Evolutionary conservation across 2,888 invertebrate genomes (phyloP).

Genomic region (Conus canariensis): DNA sequence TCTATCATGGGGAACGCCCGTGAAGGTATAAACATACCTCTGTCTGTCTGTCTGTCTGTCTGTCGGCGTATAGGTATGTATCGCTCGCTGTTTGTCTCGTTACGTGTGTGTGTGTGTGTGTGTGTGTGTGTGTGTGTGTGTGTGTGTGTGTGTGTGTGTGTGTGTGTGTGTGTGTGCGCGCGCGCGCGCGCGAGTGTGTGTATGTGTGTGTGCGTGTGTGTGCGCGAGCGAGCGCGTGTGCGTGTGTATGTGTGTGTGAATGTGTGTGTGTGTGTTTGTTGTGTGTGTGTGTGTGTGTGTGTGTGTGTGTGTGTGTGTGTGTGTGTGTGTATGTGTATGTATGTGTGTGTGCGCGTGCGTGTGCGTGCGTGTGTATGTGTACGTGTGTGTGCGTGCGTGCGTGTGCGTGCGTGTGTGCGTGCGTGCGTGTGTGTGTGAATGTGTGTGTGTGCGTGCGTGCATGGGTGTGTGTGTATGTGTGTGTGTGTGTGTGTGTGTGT

Average conservation of each 20-base stretch:
- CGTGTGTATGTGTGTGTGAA: not conserved
- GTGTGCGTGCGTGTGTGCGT: constrained; percentile 17
- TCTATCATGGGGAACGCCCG: too few relatives aligned
- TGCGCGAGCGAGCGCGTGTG: too few relatives aligned
- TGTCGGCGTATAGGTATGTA: too few relatives aligned
- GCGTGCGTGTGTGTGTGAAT: not conserved
- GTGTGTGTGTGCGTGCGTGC: not conserved
- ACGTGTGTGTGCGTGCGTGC: constrained; percentile 4
- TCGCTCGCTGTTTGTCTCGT: too few relatives aligned
- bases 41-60: too few relatives aligned
- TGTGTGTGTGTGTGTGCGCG: not conserved
- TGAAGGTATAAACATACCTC: too few relatives aligned
- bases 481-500: constrained; percentile 9
- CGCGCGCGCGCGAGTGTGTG: constrained; percentile 16
- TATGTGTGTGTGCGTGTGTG: constrained; percentile 18
- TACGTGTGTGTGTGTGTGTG: too few relatives aligned
- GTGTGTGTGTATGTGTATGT: not conserved
- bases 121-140: not conserved
- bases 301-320: constrained; percentile 16
- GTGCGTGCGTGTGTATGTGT: not conserved
- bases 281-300: constrained; percentile 9
- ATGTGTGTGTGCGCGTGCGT: not conserved
- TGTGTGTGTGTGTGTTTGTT: not conserved
- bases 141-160: not conserved
- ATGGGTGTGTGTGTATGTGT: not conserved